Percentiles rank a stretch among this genome's conserved stretches.
phyloP scores from a whole-genome alignment of 2,797 vertebrate species.

The Paratrypauchen microcephalus region DNA sequence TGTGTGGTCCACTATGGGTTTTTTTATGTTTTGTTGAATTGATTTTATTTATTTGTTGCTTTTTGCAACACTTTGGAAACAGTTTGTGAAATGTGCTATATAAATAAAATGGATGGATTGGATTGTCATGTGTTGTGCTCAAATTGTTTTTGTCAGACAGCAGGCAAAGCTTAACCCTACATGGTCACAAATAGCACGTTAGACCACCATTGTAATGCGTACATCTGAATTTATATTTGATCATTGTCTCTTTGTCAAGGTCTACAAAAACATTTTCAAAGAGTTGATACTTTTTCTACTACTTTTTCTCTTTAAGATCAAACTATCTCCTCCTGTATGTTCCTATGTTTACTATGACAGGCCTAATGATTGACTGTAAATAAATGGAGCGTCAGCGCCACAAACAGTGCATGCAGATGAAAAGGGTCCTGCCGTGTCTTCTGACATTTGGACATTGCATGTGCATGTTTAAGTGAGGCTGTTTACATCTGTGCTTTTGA shows the following conservation, averaged over 20 bases:
- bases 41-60: too few relatives aligned
- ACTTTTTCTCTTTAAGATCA: constrained; percentile 7
- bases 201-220: background rate
- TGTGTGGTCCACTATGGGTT: too few relatives aligned
- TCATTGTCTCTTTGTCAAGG: background rate
- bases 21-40: too few relatives aligned
- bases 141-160: background rate
- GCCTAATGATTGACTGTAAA: constrained; percentile 56
- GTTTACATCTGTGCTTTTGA: constrained; percentile 35
- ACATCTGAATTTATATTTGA: background rate
- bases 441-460: constrained; percentile 45
- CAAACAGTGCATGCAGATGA: constrained; percentile 50
- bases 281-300: background rate
- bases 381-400: constrained; percentile 39
- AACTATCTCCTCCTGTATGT: constrained; percentile 12
- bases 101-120: background rate
- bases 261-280: constrained; percentile 1
- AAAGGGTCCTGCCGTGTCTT: constrained; percentile 47
- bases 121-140: background rate
- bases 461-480: constrained; percentile 41
- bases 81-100: background rate
- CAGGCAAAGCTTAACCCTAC: background rate
- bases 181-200: background rate
- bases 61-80: too few relatives aligned
- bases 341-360: constrained; percentile 25